Base-by-base conservation (phyloP, 2,797 vertebrate species). In the Valencia hispanica region DNA sequence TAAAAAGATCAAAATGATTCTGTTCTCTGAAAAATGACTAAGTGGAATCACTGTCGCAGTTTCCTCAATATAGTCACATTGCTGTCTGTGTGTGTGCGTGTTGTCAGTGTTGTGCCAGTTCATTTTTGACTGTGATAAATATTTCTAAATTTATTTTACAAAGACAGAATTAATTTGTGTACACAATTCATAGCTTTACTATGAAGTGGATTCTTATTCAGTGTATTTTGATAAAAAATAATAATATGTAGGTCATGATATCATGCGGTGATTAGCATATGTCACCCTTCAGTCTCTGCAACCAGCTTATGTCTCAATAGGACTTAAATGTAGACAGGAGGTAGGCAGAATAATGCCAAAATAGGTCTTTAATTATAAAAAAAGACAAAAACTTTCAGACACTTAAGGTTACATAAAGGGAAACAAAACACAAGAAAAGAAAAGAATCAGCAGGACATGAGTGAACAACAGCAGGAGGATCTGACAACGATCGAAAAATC, bases 51-150 rank as follows among this genome's bases (percentile, higher is more conserved):
- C 12, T 18, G 65, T 78, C 70, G 75, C 72, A 48, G 55, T 79
- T 86, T 88, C 45, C 65, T 47, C n/a, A 72, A 41, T 66, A n/a
- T 50, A 72, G 65, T 73, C 63, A 70, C 69, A 78, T 78, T 36
- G 22, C 57, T 20, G 61, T 36, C 68, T 63, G 61, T 68, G 53
- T 72, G 36, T 59, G 51, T 61, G 73, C 34, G 51, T 57, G 55
- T 43, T 10, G 11, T 36, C 10, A 30, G 55, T 17, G 55, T 59
- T 39, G 61, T 63, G 32, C 32, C 34, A 65, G 32, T 65, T 65
- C 34, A 39, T 39, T 10, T 10, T 18, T 36, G 22, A 63, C 59
- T 36, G 11, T 7, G 18, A 20, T 7, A n/a, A n/a, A n/a, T 22
- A 25, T 9, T 39, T n/a, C 34, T 12, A 22, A 65, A 34, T 22